Evolutionary conservation across 2,113 vertebrate genomes (phyloP), one percentile per base, ranked within the genome.

Genomic region (Zapus hudsonius): DNA sequence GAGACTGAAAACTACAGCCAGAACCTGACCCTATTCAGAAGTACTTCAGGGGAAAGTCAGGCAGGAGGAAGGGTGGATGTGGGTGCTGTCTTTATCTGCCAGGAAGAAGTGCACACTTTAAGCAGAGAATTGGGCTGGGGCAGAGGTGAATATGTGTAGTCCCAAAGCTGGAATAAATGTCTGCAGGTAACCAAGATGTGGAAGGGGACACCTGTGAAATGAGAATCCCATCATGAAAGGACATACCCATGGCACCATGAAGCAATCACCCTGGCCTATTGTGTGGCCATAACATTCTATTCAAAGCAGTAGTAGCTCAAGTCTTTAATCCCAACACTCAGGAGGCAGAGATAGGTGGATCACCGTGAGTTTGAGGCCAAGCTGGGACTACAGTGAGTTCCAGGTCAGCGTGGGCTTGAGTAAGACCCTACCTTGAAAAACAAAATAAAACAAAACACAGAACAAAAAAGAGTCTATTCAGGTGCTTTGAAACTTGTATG

Each of bases 1-100:
- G 97, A 98, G 97, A 94, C 97, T 98, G 97, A 98, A 97, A 98
- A 98, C 98, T 98, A 97, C 96, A 97, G 97, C 97, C 97, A 95
- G 97, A 97, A 97, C 95, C 97, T 98, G 97, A 97, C 97, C 98
- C 96, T 95, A 10, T 96, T 97, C 95, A 85, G 93, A 95, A 96
- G 94, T 90, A 95, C 93, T 97, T 97, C 96, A 94, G 95, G 96
- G 95, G 93, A 95, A 97, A 96, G 96, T 96, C 96, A 94, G 96
- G 95, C 90, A 91, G 95, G 96, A 94, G 94, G 85, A 96, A 97
- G 95, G 81, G 90, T 94, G 95, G 82, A 85, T 19, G 42, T 57
- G 73, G 57, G 25, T 0, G 2, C 86, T 79, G 85, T 90, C 91
- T 96, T 73, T 94, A 80, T 88, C 97, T 93, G 94, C 96, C 96